Conservation (phyloP, 2,113 vertebrate genomes). For the Carassius auratus region DNA sequence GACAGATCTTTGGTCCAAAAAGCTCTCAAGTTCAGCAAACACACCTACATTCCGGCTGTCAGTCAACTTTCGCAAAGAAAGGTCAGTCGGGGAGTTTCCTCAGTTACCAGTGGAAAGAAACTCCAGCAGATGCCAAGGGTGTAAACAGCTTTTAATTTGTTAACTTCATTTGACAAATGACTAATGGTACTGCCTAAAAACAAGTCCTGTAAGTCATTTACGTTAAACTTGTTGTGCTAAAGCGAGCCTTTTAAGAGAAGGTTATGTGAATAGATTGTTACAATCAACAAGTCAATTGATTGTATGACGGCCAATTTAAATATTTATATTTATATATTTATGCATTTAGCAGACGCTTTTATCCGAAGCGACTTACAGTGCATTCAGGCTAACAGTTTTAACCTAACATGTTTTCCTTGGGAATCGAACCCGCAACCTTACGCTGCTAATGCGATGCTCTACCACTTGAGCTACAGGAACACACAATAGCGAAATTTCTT, state of each 20-base stretch:
- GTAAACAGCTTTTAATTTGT: neutral
- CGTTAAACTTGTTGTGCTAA: neutral
- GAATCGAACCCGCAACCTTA: too few relatives aligned
- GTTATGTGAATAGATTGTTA: slow-evolving; percentile 1
- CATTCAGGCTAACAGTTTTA: too few relatives aligned
- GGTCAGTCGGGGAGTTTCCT: slow-evolving; percentile 15
- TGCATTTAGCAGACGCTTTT: too few relatives aligned
- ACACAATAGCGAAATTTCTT: too few relatives aligned
- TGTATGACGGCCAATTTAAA: neutral
- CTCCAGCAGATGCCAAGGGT: neutral
- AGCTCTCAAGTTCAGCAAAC: slow-evolving; percentile 17
- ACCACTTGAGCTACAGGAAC: too few relatives aligned
- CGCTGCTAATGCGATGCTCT: too few relatives aligned
- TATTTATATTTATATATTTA: too few relatives aligned
- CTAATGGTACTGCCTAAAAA: neutral
- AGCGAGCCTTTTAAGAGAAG: neutral
- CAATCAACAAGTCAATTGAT: neutral
- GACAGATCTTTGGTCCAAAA: slow-evolving; percentile 42
- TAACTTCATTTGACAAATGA: slow-evolving; percentile 2
- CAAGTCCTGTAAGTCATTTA: neutral
- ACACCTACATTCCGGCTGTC: slow-evolving; percentile 45
- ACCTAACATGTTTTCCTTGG: too few relatives aligned
- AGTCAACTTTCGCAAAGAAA: slow-evolving; percentile 18
- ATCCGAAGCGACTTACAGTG: too few relatives aligned
- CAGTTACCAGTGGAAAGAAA: slow-evolving; percentile 40